Base-by-base conservation (phyloP, 2,113 vertebrate species). In the Mixornis gularis region DNA sequence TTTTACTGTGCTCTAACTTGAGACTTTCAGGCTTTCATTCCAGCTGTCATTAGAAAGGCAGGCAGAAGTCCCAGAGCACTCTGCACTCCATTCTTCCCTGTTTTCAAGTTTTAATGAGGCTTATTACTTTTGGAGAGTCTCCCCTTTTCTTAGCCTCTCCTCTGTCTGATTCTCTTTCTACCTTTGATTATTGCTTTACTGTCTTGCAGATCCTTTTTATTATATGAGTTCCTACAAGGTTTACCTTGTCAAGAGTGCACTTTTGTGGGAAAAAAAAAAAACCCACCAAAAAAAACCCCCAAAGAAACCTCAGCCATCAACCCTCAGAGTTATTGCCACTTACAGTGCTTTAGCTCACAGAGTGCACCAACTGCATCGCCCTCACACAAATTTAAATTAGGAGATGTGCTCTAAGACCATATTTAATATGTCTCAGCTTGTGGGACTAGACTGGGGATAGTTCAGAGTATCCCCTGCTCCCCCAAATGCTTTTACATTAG, bases 21-120 rank as follows among this genome's bases (percentile, higher is more conserved):
- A 59, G 46, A 26, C 60, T 84, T 84, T 90, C 69, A 79, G 76
- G 56, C 36, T 83, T 92, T 91, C 21, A 20, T 89, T 87, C 22
- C 34, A 79, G 49, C 44, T 91, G 58, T 62, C 58, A 24, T 60
- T 87, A 89, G 56, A 89, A 92, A 41, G 21, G 41, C 56, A 89
- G 49, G 7, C 78, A 87, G 89, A 92, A 93, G 41, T 82, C 56
- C 17, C 30, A 34, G 40, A 69, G 20, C 40, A 66, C 29, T 79
- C 56, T 80, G 13, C 44, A 44, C 52, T 77, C 72, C 4, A 5
- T 85, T 94, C 29, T 49, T 79, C 6, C 52, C 43, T 78, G 12
- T 83, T 93, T 95, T 74, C 65, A 41, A 58, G 16, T 87, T 93
- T 83, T 93, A 86, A 78, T 81, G 46, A 93, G 36, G 17, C 32